Evolutionary conservation across 2,797 vertebrate species (phyloP), one percentile per base, ranked within the genome.

Genomic region (Onychomys leucogaster): DNA sequence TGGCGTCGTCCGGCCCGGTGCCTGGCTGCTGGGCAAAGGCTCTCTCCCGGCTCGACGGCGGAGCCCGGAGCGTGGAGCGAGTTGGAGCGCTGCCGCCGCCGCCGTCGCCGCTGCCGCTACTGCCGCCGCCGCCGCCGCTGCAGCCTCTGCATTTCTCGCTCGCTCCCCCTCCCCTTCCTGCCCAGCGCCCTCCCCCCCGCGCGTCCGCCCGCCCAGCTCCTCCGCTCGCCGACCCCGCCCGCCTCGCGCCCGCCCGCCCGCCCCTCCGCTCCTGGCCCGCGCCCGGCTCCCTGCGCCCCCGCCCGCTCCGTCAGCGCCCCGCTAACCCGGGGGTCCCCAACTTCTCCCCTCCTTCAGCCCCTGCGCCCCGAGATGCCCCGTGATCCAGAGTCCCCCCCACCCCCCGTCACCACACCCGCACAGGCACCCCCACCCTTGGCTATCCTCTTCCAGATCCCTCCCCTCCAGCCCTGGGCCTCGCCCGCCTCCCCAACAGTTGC

Each of bases 61-160:
- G 98, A 97, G 97, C 97, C 98, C 93, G 96, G 94, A 97, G 98
- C 95, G 76, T 97, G 97, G 97, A 98, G 99, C 98, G 98, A 98
- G 98, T 98, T 98, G 98, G 98, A 98, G 98, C 98, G 97, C 98
- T 98, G 98, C 98, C 98, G 98, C 98, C 98, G 98, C 98, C 98
- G 98, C 98, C 98, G 95, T n/a, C 86, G 98, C 98, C 98, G 96
- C 98, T 98, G 98, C 98, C 96, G 98, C 98, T 95, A 89, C 97
- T 91, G 90, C 97, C 73, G 98, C 98, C 94, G 98, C 98, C 97
- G 98, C 97, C 98, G 98, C 98, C 98, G 98, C 98, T 93, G 98
- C 98, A 98, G 98, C 98, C 98, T 98, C 98, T 98, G 98, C 98
- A 98, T 98, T 98, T 98, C 98, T 98, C 98, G 84, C 98, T 97